A percentile compares a stretch with the other conserved stretches of the same genome.
These are phyloP conservation scores for Callosobruchus maculatus DNA, from an alignment of 2,888 invertebrate genomes.

Conservation along the genomic window DNA sequence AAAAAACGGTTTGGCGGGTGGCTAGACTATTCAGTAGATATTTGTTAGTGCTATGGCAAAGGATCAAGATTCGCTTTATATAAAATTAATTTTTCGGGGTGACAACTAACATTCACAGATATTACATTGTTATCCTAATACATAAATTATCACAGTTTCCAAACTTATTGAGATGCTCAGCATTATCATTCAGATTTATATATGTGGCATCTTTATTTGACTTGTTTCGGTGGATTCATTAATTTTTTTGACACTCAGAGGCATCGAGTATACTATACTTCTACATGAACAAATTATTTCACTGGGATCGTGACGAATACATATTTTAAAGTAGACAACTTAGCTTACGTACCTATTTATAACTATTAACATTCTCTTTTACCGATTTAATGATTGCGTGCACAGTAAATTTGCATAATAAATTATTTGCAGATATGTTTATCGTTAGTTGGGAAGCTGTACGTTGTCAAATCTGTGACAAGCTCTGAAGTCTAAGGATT, in stretches of 20 bases:
- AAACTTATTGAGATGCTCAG: neutral
- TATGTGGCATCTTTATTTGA: neutral
- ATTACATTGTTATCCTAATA: neutral
- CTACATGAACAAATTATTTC: too few species aligned
- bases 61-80: too few species aligned
- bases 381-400: neutral
- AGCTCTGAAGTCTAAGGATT: too few species aligned
- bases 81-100: too few species aligned
- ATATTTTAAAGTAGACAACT: neutral
- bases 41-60: too few species aligned
- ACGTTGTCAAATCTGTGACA: too few species aligned
- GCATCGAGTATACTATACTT: neutral
- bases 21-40: too few species aligned
- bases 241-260: neutral
- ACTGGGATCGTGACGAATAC: neutral
- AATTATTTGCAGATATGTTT: too few species aligned
- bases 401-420: too few species aligned
- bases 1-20: too few species aligned
- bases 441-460: too few species aligned
- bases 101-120: neutral
- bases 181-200: neutral
- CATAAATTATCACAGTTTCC: neutral
- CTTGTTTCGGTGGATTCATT: neutral
- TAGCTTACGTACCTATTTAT: neutral
- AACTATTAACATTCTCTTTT: neutral